phyloP scores from a whole-genome alignment of 2,888 invertebrate genomes.

The Philopedon plagiatum region DNA sequence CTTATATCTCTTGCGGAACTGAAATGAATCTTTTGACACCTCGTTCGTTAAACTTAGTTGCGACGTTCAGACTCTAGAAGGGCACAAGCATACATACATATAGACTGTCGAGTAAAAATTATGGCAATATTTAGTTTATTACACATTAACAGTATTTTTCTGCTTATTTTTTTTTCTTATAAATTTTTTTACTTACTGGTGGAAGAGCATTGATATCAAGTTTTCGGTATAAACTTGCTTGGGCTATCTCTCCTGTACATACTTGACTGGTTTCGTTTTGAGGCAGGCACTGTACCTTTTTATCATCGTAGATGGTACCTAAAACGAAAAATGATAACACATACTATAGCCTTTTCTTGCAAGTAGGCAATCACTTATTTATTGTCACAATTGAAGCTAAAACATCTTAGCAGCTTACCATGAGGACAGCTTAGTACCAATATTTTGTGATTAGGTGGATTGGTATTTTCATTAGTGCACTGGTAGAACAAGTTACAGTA shows the following conservation, averaged over 20 bases:
- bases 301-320: conserved; percentile 81
- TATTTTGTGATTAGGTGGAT: conserved; percentile 80
- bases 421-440: conserved; percentile 83
- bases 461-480: conserved; percentile 76
- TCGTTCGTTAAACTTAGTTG: no score
- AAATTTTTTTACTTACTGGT: conserved; percentile 71
- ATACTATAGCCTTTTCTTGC: no score
- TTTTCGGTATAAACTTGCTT: conserved; percentile 72
- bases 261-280: conserved; percentile 72
- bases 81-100: no score
- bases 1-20: no score
- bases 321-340: not conserved
- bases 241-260: conserved; percentile 74
- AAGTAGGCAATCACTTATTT: no score
- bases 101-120: no score
- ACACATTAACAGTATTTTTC: not conserved
- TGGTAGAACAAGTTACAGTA: conserved; percentile 89
- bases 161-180: not conserved
- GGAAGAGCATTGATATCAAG: conserved; percentile 71
- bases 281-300: conserved; percentile 79
- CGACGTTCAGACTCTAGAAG: no score
- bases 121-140: no score
- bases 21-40: no score
- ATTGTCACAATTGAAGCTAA: no score
- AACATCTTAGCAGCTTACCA: no score